Base-by-base conservation (phyloP, 1,140 invertebrate species). In the Subanguina moxae region DNA sequence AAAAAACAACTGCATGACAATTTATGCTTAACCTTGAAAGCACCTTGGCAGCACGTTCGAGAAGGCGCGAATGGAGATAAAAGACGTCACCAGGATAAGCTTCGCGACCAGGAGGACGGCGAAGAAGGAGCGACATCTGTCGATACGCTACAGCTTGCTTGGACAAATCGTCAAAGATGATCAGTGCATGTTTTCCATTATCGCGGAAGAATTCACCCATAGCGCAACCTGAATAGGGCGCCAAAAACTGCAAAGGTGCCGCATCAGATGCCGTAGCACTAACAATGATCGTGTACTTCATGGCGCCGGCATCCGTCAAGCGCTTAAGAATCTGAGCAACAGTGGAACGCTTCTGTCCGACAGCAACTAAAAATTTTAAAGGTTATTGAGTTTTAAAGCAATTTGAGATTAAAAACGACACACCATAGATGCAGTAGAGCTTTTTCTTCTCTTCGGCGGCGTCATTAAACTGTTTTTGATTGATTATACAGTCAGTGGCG, bases 161-260 rank as follows among this genome's bases (percentile, higher is more conserved):
- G 73, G 96, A 99, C 86, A 98, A 90, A 88, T 99, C 96, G 84
- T 99, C 96, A 83, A 94, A 99, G 85, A 99, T 98, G 87, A 99
- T 99, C 71, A 99, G 88, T 58, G 94, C 94, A 84, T 99, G 95
- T 86, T 93, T 96, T 82, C 94, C 96, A 85, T 96, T 98, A 86
- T 99, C 96, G 80, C 95, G 89, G 90, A 99, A 99, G 86, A 88
- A 97, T 86, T 99, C 96, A 83, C 96, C 96, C 95, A 99, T 99
- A 79, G 96, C 95, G 85, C 95, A 98, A 68, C 95, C 96, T 68
- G 95, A 95, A 85, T 99, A 99, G 0, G 96, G 95, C 43, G 95
- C 94, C 83, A 99, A 86, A 83, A 97, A 99, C 84, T 99, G 96
- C 83, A 99, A 88, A 59, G 96, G 95, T 71, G 96, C 96, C 80